These are phyloP conservation scores for Tetramorium bicarinatum DNA, from an alignment of 2,888 invertebrate species.

Conservation along the genomic window DNA sequence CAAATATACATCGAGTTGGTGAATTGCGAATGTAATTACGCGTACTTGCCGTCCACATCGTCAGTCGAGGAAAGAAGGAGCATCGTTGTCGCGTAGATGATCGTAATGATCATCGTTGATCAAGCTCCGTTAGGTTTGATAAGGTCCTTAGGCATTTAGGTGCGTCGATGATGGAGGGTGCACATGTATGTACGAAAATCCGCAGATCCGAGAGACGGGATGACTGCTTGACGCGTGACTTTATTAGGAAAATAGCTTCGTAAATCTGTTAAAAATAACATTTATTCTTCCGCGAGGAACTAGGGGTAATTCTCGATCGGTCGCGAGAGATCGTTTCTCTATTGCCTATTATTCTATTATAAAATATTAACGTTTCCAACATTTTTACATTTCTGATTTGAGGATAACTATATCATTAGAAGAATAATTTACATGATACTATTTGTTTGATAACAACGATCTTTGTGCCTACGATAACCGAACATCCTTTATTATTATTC, in stretches of 20 bases:
- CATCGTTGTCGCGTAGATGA: constrained; percentile 24
- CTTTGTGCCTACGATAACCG: neutral
- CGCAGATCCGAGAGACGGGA: neutral
- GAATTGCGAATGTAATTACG: constrained; percentile 17
- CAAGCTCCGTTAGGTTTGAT: neutral
- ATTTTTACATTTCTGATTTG: constrained; percentile 27
- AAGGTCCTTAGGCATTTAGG: constrained; percentile 16
- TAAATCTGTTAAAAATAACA: constrained; percentile 32
- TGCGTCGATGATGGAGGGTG: constrained; percentile 30
- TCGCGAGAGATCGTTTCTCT: neutral
- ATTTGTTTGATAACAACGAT: neutral
- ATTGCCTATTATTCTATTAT: neutral
- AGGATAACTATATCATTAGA: neutral
- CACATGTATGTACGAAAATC: constrained; percentile 19
- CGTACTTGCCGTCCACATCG: neutral
- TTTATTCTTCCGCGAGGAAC: neutral
- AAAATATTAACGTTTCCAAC: constrained; percentile 6
- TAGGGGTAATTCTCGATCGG: neutral
- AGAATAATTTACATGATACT: neutral
- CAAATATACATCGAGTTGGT: constrained; percentile 58
- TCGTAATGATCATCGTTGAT: neutral
- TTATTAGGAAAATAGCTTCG: constrained; percentile 36
- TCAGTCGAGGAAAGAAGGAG: constrained; percentile 3
- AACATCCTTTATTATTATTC: neutral
- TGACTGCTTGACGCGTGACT: constrained; percentile 9